phyloP scores from a whole-genome alignment of 2,888 invertebrate genomes.

The Drosophila paracracens region DNA sequence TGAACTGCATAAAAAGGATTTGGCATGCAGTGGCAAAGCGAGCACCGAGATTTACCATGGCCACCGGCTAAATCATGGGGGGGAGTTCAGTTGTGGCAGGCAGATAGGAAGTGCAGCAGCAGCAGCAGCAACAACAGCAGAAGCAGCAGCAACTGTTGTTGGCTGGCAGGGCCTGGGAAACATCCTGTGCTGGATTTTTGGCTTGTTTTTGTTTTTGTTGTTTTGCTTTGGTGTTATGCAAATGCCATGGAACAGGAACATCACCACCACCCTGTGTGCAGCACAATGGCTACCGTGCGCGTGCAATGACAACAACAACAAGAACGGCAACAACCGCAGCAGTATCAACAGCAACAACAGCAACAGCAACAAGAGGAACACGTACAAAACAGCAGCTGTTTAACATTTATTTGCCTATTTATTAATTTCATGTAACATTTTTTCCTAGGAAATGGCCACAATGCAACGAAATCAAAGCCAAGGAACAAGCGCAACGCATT shows the following conservation, averaged over 20 bases:
- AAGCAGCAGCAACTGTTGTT: slow-evolving; percentile 34
- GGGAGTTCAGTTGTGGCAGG: slow-evolving; percentile 7
- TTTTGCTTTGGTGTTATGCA: slow-evolving; percentile 68
- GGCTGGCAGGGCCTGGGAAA: slow-evolving; percentile 56
- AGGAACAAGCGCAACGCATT: slow-evolving; percentile 80
- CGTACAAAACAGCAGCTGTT: slow-evolving; percentile 81
- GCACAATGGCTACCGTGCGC: slow-evolving; percentile 79
- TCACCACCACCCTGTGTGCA: slow-evolving; percentile 76
- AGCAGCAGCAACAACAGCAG: slow-evolving; percentile 20
- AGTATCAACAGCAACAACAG: slow-evolving; percentile 20
- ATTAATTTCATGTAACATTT: slow-evolving; percentile 81
- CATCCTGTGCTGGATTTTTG: slow-evolving; percentile 54
- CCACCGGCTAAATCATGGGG: slow-evolving; percentile 11
- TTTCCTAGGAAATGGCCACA: slow-evolving; percentile 80
- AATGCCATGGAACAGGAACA: slow-evolving; percentile 60
- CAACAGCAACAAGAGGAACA: slow-evolving; percentile 63
- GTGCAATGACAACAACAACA: slow-evolving; percentile 67
- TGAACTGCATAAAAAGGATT: slow-evolving; percentile 73
- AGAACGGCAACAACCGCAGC: background rate
- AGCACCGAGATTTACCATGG: slow-evolving; percentile 28
- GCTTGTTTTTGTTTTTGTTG: slow-evolving; percentile 42
- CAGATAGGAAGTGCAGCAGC: slow-evolving; percentile 51
- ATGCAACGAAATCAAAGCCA: slow-evolving; percentile 77
- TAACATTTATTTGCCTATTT: slow-evolving; percentile 80
- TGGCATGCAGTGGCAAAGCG: slow-evolving; percentile 75